Conservation (phyloP, 1,140 invertebrate species). For the Alviniconcha marisindica region DNA sequence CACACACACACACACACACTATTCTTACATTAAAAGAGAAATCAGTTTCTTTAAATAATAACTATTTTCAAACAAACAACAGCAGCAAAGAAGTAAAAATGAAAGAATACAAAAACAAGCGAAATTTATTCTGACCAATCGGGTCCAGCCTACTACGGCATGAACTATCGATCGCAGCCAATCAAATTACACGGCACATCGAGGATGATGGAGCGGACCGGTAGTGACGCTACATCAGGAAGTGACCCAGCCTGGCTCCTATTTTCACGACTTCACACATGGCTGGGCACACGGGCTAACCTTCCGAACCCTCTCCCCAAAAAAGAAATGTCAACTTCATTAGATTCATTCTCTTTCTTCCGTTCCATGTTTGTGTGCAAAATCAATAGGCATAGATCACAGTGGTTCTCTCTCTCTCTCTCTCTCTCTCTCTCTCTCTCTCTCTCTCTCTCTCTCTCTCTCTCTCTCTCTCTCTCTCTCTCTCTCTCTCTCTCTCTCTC, state of each 20-base stretch:
- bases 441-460: no score
- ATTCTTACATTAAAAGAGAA: no score
- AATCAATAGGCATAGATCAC: not conserved
- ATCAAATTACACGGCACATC: constrained; percentile 32
- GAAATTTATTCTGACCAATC: constrained; percentile 6
- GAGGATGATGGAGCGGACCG: constrained; percentile 26
- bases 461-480: not conserved
- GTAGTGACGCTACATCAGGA: constrained; percentile 29
- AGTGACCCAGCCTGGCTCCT: constrained; percentile 22
- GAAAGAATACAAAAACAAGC: no score
- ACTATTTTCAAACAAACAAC: no score
- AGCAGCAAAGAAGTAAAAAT: no score
- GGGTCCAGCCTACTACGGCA: constrained; percentile 20
- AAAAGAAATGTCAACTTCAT: constrained; percentile 26
- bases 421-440: not conserved
- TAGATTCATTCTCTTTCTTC: constrained; percentile 14
- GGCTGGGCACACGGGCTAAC: constrained; percentile 11
- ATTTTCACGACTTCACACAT: constrained; percentile 28
- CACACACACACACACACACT: not conserved
- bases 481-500: not conserved
- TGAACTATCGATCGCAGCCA: constrained; percentile 23
- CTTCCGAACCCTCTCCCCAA: not conserved
- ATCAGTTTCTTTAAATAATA: no score
- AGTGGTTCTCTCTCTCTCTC: not conserved
- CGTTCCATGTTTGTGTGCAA: constrained; percentile 6